These are phyloP conservation scores for Drosophila tropicalis DNA, from an alignment of 1,140 invertebrate species.

Conservation along the genomic window DNA sequence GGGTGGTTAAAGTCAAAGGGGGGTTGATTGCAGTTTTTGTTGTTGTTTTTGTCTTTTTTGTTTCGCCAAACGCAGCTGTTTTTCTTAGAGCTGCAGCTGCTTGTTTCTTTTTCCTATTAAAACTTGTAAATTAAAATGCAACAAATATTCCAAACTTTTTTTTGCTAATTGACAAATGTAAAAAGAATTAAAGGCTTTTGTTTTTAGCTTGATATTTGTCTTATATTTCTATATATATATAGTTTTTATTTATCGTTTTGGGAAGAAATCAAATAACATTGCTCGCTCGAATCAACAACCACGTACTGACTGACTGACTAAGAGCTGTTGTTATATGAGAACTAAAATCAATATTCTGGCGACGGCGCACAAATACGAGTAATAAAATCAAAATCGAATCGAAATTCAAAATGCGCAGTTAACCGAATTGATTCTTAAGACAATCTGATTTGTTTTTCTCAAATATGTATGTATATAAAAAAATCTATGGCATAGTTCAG, in stretches of 20 bases:
- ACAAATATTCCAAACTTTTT: slow-evolving; percentile 11
- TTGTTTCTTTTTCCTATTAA: slow-evolving; percentile 34
- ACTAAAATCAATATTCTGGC: slow-evolving; percentile 70
- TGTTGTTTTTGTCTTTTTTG: slow-evolving; percentile 51
- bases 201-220: slow-evolving; percentile 17
- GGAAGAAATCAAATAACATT: slow-evolving; percentile 60
- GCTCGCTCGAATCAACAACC: slow-evolving; percentile 68
- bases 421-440: slow-evolving; percentile 20
- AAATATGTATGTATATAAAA: background rate
- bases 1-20: slow-evolving; percentile 16
- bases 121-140: slow-evolving; percentile 42
- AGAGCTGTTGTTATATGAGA: slow-evolving; percentile 29
- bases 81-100: slow-evolving; percentile 43
- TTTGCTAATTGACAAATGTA: slow-evolving; percentile 9
- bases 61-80: slow-evolving; percentile 71
- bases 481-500: slow-evolving; percentile 1
- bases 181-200: background rate
- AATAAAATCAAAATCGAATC: slow-evolving; percentile 44
- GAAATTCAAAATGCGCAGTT: slow-evolving; percentile 64
- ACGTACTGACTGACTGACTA: slow-evolving; percentile 51
- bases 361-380: slow-evolving; percentile 54
- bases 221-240: slow-evolving; percentile 30
- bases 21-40: slow-evolving; percentile 62
- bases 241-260: slow-evolving; percentile 54
- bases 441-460: background rate